These are phyloP conservation scores for Somateria mollissima DNA, from an alignment of 2,797 vertebrate genomes.

Conservation along the genomic window DNA sequence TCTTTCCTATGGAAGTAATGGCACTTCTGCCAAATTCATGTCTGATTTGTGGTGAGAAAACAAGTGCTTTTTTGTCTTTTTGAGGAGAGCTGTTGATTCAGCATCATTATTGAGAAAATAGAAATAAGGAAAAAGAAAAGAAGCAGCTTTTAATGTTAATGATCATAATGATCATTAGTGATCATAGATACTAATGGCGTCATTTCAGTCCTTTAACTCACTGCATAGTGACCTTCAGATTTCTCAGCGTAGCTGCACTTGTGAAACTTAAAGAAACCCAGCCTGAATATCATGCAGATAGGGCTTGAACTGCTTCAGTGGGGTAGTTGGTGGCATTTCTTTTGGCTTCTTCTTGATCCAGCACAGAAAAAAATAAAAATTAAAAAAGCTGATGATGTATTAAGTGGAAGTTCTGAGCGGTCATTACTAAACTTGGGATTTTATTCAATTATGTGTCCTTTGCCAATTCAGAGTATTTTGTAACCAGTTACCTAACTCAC, in stretches of 20 bases:
- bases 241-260: not conserved
- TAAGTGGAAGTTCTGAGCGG: not conserved
- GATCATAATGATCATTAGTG: not conserved
- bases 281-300: not conserved
- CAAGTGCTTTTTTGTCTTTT: not conserved
- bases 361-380: not conserved
- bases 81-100: not conserved
- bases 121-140: not conserved
- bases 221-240: not conserved
- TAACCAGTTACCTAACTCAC: not conserved
- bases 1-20: not conserved
- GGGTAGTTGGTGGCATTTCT: not conserved
- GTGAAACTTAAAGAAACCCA: not conserved
- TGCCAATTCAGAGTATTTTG: not conserved
- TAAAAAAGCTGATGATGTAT: not conserved
- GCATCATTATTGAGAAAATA: not conserved
- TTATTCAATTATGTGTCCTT: not conserved
- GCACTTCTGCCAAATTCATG: not conserved
- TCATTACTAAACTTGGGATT: not conserved
- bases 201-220: not conserved
- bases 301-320: not conserved
- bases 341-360: not conserved
- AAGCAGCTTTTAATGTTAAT: not conserved
- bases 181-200: not conserved
- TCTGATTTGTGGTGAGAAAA: not conserved